These are phyloP conservation scores for Catharus fuscescens DNA, from an alignment of 2,113 vertebrate genomes.

Conservation along the genomic window DNA sequence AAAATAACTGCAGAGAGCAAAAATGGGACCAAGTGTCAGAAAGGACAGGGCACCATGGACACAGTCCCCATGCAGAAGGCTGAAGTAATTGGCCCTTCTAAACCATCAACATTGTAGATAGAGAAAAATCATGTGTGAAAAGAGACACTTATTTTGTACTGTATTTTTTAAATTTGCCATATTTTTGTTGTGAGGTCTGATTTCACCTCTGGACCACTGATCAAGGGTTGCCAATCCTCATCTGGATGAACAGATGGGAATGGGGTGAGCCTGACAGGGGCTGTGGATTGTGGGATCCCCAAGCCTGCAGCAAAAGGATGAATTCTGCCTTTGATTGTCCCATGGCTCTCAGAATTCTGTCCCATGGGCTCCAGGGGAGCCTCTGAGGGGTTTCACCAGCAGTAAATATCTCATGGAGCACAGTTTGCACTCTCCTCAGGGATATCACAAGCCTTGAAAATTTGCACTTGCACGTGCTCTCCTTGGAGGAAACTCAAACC, in stretches of 20 bases:
- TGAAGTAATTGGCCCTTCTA: not conserved
- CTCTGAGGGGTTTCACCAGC: not conserved
- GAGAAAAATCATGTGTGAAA: not conserved
- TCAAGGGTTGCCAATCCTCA: not conserved
- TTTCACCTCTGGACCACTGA: not conserved
- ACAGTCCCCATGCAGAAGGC: not conserved
- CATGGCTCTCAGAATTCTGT: not conserved
- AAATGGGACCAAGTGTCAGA: not conserved
- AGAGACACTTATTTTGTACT: not conserved
- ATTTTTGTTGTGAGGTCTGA: not conserved
- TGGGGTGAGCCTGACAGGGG: accelerated
- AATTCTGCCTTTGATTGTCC: not conserved
- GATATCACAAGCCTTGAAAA: not conserved
- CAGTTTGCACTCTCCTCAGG: not conserved
- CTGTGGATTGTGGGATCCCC: accelerated
- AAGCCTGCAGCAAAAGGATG: not conserved
- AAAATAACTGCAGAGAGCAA: not conserved
- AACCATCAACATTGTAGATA: not conserved
- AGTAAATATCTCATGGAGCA: not conserved
- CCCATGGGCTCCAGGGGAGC: accelerated
- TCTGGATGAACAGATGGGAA: not conserved
- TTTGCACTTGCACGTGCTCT: not conserved
- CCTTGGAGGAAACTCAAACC: not conserved
- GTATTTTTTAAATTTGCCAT: not conserved
- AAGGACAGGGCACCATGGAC: not conserved